Evolutionary conservation across 2,113 vertebrate genomes (phyloP).

Genomic region (Chloebia gouldiae): DNA sequence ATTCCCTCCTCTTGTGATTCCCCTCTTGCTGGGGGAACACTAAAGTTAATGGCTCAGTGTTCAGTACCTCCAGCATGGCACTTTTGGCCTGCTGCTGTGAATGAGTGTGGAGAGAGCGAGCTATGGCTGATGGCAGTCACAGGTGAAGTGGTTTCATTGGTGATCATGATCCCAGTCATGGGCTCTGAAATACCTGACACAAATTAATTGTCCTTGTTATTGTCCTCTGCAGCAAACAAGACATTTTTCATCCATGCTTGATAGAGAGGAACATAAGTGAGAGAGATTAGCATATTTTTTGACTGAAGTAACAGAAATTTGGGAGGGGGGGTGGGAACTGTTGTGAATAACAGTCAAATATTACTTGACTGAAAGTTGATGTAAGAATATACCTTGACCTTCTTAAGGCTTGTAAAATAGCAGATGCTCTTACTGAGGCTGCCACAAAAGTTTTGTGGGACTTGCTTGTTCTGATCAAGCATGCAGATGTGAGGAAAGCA

Average conservation of each 20-base stretch:
- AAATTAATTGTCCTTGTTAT: neutral
- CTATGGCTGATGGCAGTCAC: neutral
- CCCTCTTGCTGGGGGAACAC: rapidly evolving
- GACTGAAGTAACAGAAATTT: neutral
- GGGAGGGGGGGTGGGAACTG: rapidly evolving
- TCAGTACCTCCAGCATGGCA: neutral
- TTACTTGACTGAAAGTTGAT: neutral
- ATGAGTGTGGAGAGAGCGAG: neutral
- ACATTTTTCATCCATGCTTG: neutral
- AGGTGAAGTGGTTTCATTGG: neutral
- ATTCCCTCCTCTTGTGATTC: neutral
- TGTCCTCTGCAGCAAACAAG: neutral
- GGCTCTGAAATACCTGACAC: neutral
- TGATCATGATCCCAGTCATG: neutral
- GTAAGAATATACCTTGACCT: neutral
- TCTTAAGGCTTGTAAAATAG: neutral
- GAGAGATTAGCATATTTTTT: neutral
- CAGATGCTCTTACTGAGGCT: neutral
- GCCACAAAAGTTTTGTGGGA: neutral
- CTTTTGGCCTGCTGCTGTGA: neutral
- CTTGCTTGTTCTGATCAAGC: neutral
- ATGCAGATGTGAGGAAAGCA: neutral
- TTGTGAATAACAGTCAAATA: neutral
- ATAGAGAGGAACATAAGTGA: neutral
- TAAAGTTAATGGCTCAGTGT: neutral